Conservation (phyloP, 2,113 vertebrate species). For the Helogale parvula region DNA sequence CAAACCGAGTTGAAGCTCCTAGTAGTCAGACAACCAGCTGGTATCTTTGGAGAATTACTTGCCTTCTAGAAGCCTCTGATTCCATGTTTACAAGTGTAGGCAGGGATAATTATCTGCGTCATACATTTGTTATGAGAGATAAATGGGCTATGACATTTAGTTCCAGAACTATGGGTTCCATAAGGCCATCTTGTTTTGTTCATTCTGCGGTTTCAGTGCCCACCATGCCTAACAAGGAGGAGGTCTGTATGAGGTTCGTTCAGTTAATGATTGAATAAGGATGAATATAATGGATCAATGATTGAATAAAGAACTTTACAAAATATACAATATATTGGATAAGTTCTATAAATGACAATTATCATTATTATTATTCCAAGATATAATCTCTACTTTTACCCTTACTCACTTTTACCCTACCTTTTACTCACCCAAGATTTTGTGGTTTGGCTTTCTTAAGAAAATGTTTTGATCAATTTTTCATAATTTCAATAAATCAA, state of each 20-base stretch:
- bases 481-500: slow-evolving; percentile 4
- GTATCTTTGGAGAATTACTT: not conserved
- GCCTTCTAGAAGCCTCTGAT: not conserved
- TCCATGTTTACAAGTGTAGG: not conserved
- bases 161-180: not conserved
- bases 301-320: not conserved
- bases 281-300: not conserved
- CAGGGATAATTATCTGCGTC: not conserved
- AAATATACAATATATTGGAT: not conserved
- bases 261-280: not conserved
- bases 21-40: not conserved
- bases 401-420: no score
- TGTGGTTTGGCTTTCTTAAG: not conserved
- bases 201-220: not conserved
- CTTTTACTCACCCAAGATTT: not conserved
- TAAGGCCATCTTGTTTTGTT: not conserved
- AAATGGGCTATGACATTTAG: not conserved
- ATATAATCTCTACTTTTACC: not conserved
- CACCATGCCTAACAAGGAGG: not conserved
- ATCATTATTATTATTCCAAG: not conserved
- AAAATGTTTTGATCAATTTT: not conserved
- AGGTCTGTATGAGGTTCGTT: not conserved
- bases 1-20: not conserved
- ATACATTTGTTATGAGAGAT: not conserved
- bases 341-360: not conserved